Evolutionary conservation across 2,888 invertebrate genomes (phyloP).

Genomic region (Notodonta dromedarius): DNA sequence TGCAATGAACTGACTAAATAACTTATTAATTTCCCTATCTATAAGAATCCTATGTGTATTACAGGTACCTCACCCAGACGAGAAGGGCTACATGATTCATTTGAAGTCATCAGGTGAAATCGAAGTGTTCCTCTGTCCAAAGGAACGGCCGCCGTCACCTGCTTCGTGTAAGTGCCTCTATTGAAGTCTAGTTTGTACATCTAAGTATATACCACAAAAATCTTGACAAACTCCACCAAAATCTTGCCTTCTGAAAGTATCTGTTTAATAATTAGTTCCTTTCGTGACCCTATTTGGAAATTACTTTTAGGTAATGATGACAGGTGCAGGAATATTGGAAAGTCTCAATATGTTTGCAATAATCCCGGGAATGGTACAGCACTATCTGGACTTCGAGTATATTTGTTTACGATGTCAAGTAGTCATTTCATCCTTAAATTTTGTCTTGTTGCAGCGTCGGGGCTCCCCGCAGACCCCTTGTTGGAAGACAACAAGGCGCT

Average conservation of each 20-base stretch:
- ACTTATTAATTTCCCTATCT: too few species aligned
- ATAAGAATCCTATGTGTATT: slow-evolving; percentile 22
- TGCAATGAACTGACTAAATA: too few species aligned
- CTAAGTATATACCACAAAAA: background rate
- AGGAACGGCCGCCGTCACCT: slow-evolving; percentile 84
- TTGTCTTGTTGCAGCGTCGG: slow-evolving; percentile 40
- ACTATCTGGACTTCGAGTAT: too few species aligned
- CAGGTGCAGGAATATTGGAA: too few species aligned
- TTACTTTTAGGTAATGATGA: too few species aligned
- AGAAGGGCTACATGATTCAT: slow-evolving; percentile 91
- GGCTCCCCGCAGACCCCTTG: slow-evolving; percentile 82
- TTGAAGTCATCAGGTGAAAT: slow-evolving; percentile 97
- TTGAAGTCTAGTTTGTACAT: background rate
- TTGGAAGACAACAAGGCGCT: slow-evolving; percentile 85
- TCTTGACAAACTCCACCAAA: too few species aligned
- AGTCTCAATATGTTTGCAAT: too few species aligned
- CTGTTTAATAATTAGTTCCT: too few species aligned
- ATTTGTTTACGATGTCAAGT: too few species aligned
- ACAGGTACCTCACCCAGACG: slow-evolving; percentile 86
- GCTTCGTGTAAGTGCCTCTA: slow-evolving; percentile 60
- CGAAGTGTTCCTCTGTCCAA: slow-evolving; percentile 97
- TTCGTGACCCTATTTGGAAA: too few species aligned
- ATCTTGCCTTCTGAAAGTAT: too few species aligned
- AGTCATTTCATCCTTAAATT: background rate
- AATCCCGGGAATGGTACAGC: too few species aligned